Conservation (phyloP, 2,113 vertebrate species). For the Vulpes ferrilata region DNA sequence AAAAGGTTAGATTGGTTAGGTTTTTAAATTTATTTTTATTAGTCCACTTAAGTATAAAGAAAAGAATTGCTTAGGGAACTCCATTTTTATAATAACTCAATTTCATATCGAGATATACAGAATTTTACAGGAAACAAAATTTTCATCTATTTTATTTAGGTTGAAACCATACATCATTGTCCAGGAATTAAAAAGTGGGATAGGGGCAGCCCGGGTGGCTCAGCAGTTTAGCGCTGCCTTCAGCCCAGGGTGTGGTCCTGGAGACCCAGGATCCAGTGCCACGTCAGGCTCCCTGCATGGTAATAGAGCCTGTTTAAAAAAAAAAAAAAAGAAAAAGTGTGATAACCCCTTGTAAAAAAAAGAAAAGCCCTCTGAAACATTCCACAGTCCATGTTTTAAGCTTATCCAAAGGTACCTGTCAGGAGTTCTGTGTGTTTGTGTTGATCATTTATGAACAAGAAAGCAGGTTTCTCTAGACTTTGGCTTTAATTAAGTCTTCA, state of each 20-base stretch:
- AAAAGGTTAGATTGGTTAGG: constrained; percentile 50
- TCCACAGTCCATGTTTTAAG: background rate
- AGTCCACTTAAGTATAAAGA: constrained; percentile 36
- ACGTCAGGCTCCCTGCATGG: too few relatives aligned
- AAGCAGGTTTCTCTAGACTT: background rate
- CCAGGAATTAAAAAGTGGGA: constrained; percentile 51
- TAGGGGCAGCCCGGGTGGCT: too few relatives aligned
- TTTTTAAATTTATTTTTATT: constrained; percentile 49
- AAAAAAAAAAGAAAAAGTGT: background rate
- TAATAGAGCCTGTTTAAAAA: too few relatives aligned
- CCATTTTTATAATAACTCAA: constrained; percentile 39
- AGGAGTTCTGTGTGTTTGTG: background rate
- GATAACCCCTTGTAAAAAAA: constrained; percentile 23
- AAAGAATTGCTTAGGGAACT: constrained; percentile 56
- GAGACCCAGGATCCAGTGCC: too few relatives aligned
- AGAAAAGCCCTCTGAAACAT: background rate
- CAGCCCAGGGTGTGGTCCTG: too few relatives aligned
- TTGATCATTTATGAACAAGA: background rate
- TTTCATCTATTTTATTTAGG: constrained; percentile 58
- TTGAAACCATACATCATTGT: background rate
- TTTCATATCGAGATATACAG: constrained; percentile 59
- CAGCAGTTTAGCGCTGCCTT: too few relatives aligned
- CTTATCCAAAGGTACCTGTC: background rate
- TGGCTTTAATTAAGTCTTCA: background rate
- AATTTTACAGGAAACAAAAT: constrained; percentile 57